A percentile compares a stretch with the other conserved stretches of the same genome.
Conservation (phyloP, 2,113 vertebrate genomes). For the Naja naja region DNA sequence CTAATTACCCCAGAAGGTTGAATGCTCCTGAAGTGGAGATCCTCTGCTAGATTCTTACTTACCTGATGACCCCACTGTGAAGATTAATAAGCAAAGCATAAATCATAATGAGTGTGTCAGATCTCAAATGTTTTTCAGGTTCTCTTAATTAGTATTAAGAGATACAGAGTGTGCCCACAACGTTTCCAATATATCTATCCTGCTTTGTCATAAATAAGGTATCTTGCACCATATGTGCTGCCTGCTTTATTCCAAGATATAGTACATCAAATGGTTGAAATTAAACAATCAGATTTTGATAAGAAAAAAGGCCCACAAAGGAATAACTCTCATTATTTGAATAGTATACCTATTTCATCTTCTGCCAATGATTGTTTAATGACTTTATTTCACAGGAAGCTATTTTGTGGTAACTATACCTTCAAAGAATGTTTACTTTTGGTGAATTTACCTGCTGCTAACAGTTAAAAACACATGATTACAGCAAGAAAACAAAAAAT, state of each 20-base stretch:
- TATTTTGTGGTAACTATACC: slow-evolving; percentile 43
- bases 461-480: slow-evolving; percentile 23
- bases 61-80: slow-evolving; percentile 60
- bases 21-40: slow-evolving; percentile 58
- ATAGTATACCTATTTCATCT: slow-evolving; percentile 58
- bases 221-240: slow-evolving; percentile 44
- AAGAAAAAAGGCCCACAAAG: slow-evolving; percentile 8
- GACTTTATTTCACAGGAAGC: slow-evolving; percentile 55
- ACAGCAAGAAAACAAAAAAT: slow-evolving; percentile 45
- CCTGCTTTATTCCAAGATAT: slow-evolving; percentile 27
- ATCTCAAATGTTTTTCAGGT: slow-evolving; percentile 64
- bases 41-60: slow-evolving; percentile 55
- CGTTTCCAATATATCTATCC: slow-evolving; percentile 12
- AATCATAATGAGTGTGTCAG: slow-evolving; percentile 68
- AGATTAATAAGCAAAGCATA: slow-evolving; percentile 72
- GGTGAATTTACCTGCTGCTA: slow-evolving; percentile 20
- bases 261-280: slow-evolving; percentile 51
- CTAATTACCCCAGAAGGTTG: slow-evolving; percentile 72
- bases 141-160: slow-evolving; percentile 64
- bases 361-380: slow-evolving; percentile 68
- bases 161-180: slow-evolving; percentile 45
- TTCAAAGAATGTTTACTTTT: slow-evolving; percentile 64
- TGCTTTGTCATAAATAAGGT: slow-evolving; percentile 46
- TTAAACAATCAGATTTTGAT: slow-evolving; percentile 45
- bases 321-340: slow-evolving; percentile 59